Evolutionary conservation across 2,113 vertebrate species (phyloP).

Genomic region (Hepsetus odoe): DNA sequence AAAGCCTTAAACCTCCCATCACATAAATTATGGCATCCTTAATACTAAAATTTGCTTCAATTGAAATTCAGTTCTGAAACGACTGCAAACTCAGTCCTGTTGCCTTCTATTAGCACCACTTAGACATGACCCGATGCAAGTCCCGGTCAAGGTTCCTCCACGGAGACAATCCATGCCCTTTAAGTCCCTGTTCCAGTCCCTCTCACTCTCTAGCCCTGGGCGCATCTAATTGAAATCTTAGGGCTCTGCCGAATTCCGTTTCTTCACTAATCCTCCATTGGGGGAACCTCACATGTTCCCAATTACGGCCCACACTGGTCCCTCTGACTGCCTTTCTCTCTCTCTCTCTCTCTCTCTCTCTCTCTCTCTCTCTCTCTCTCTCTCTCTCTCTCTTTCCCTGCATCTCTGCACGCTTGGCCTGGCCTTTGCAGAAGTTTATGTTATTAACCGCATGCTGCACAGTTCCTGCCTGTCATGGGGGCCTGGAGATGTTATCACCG

Average conservation of each 20-base stretch:
- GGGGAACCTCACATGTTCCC: conserved; percentile 97
- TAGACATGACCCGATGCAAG: conserved; percentile 70
- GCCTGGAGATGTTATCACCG: conserved; percentile 96
- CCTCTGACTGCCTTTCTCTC: conserved; percentile 45
- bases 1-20: not conserved
- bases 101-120: conserved; percentile 80
- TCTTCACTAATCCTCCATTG: conserved; percentile 89
- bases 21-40: not conserved
- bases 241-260: conserved; percentile 90
- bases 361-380: conserved; percentile 16
- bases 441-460: conserved; percentile 95
- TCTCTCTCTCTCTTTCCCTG: conserved; percentile 13
- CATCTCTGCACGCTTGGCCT: conserved; percentile 58
- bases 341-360: conserved; percentile 15
- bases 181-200: conserved; percentile 83
- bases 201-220: conserved; percentile 87
- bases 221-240: conserved; percentile 99
- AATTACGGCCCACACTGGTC: conserved; percentile 92
- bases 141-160: conserved; percentile 53
- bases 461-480: conserved; percentile 98
- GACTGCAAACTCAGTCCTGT: conserved; percentile 40
- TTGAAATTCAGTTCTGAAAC: conserved; percentile 3
- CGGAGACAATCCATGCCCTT: conserved; percentile 76
- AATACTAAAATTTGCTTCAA: not conserved
- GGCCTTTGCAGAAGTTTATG: conserved; percentile 86